A percentile compares a stretch with the other conserved stretches of the same genome.
Evolutionary conservation across 1,140 invertebrate species (phyloP).

Genomic region (Drosophila equinoxialis): DNA sequence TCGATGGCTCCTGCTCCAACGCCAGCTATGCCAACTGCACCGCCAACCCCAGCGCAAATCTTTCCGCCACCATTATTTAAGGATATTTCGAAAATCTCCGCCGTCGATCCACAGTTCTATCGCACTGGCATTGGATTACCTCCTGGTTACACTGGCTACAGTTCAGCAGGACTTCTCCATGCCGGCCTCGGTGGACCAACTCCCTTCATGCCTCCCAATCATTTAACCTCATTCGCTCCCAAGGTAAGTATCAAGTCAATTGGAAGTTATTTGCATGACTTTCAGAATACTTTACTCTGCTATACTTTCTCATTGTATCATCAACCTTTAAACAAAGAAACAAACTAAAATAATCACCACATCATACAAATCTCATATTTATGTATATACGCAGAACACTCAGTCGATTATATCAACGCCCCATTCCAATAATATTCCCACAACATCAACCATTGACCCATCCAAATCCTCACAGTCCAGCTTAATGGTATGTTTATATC

Average conservation of each 20-base stretch:
- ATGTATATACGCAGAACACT: conserved; percentile 34
- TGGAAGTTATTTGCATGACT: too few species aligned
- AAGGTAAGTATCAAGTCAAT: conserved; percentile 87
- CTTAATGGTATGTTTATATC: conserved; percentile 49
- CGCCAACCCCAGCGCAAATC: conserved; percentile 83
- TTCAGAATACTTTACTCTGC: neutral
- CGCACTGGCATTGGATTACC: conserved; percentile 88
- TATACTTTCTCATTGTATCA: neutral
- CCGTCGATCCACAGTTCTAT: conserved; percentile 91
- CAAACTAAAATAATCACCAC: conserved; percentile 11
- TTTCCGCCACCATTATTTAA: conserved; percentile 88
- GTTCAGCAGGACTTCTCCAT: conserved; percentile 89
- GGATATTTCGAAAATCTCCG: conserved; percentile 92
- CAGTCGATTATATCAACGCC: conserved; percentile 38
- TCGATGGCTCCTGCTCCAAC: conserved; percentile 86
- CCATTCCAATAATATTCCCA: conserved; percentile 26
- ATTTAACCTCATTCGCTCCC: conserved; percentile 92
- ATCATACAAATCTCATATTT: conserved; percentile 27
- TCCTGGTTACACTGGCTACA: conserved; percentile 90
- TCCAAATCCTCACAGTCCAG: conserved; percentile 48
- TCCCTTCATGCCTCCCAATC: conserved; percentile 91
- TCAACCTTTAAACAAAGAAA: too few species aligned
- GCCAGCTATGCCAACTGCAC: conserved; percentile 85
- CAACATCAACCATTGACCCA: conserved; percentile 49
- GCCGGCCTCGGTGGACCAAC: conserved; percentile 88